Conservation (phyloP, 2,888 invertebrate genomes). For the Serripes groenlandicus region DNA sequence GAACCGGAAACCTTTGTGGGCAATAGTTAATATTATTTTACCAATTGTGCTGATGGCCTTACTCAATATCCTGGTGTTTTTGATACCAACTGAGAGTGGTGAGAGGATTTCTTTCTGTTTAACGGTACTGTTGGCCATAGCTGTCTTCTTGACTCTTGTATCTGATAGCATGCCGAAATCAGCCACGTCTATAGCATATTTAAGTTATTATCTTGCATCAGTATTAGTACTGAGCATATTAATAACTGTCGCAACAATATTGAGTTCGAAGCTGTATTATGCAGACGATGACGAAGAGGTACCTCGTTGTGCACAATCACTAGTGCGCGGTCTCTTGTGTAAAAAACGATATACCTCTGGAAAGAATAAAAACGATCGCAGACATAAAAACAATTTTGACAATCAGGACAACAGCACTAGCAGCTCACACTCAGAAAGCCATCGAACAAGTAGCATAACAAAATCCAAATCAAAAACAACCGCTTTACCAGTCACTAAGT, state of each 20-base stretch:
- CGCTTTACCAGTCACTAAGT: no score
- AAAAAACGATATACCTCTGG: background rate
- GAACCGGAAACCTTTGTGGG: background rate
- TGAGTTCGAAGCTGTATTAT: background rate
- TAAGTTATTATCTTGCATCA: background rate
- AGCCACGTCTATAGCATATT: conserved; percentile 4
- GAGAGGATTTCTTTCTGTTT: conserved; percentile 8
- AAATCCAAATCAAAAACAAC: no score
- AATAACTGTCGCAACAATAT: conserved; percentile 1
- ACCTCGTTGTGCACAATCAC: background rate
- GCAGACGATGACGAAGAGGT: background rate
- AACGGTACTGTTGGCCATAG: background rate
- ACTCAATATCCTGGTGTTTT: conserved; percentile 5
- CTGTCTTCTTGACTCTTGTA: conserved; percentile 17
- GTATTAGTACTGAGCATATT: conserved; percentile 2
- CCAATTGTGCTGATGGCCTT: conserved; percentile 4
- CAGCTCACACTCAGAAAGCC: background rate
- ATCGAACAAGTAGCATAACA: background rate
- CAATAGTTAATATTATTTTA: conserved; percentile 3
- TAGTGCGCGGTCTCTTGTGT: background rate
- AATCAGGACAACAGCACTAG: background rate
- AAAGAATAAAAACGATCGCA: background rate
- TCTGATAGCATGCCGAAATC: conserved; percentile 13
- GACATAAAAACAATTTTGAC: background rate
- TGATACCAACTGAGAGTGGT: conserved; percentile 9